These are phyloP conservation scores for Colaptes auratus DNA, from an alignment of 2,113 vertebrate genomes.

Conservation along the genomic window DNA sequence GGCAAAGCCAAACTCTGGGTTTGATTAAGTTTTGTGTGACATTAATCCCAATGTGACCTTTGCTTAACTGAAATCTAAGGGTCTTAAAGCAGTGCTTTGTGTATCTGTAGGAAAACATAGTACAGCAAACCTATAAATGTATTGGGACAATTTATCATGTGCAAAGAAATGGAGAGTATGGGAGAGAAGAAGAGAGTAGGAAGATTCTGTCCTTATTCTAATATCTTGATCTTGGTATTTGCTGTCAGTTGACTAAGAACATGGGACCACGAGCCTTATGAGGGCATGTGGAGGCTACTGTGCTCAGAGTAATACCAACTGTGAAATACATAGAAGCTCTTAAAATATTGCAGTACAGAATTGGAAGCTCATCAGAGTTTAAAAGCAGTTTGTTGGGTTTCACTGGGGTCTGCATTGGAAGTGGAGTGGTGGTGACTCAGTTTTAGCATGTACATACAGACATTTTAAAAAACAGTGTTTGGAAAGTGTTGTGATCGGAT, in stretches of 20 bases:
- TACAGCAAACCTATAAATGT: neutral
- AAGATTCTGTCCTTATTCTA: neutral
- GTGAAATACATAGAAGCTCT: neutral
- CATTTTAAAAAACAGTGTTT: neutral
- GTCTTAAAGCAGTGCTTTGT: neutral
- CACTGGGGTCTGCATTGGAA: neutral
- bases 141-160: neutral
- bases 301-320: neutral
- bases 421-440: neutral
- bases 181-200: neutral
- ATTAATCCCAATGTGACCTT: neutral
- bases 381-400: neutral
- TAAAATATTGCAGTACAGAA: neutral
- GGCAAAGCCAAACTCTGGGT: neutral
- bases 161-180: neutral
- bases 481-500: conserved; percentile 4
- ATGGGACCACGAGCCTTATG: neutral
- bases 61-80: rapidly evolving
- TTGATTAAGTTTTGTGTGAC: neutral
- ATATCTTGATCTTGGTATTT: neutral
- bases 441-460: neutral
- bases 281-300: neutral
- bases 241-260: neutral
- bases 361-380: neutral
- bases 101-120: neutral